These are phyloP conservation scores for Agraylea sexmaculata DNA, from an alignment of 1,140 invertebrate species.

Conservation along the genomic window DNA sequence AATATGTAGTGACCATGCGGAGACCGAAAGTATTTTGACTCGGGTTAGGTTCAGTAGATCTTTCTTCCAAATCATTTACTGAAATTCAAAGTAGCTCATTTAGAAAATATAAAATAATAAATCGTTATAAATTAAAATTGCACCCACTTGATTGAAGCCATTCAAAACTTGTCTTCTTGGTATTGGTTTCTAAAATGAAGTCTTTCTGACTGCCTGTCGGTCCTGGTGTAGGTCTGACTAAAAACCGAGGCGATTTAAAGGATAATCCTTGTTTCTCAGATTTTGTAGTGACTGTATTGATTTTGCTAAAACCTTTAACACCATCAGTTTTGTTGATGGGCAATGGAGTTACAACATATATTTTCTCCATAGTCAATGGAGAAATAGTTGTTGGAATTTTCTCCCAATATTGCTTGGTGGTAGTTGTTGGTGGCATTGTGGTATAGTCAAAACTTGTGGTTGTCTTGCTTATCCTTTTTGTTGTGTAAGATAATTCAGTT, in stretches of 20 bases:
- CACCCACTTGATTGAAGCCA: constrained; percentile 46
- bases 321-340: constrained; percentile 31
- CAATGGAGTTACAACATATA: constrained; percentile 65
- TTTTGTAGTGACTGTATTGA: constrained; percentile 23
- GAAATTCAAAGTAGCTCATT: constrained; percentile 24
- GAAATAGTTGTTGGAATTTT: constrained; percentile 55
- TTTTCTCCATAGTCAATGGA: constrained; percentile 58
- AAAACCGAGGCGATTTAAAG: constrained; percentile 47
- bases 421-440: constrained; percentile 22
- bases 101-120: constrained; percentile 12
- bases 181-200: constrained; percentile 28
- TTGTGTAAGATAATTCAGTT: constrained; percentile 15
- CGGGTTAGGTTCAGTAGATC: constrained; percentile 21
- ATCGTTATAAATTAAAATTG: constrained; percentile 13
- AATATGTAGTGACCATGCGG: constrained; percentile 15
- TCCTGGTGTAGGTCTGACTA: constrained; percentile 42
- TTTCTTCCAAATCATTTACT: constrained; percentile 43
- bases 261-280: constrained; percentile 29
- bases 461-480: constrained; percentile 11
- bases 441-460: constrained; percentile 12
- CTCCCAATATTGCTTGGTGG: constrained; percentile 46
- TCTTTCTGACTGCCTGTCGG: constrained; percentile 27
- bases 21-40: constrained; percentile 14
- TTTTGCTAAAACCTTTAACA: constrained; percentile 16
- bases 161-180: constrained; percentile 26